Evolutionary conservation across 2,888 invertebrate genomes (phyloP).

Genomic region (Melieria crassipennis): DNA sequence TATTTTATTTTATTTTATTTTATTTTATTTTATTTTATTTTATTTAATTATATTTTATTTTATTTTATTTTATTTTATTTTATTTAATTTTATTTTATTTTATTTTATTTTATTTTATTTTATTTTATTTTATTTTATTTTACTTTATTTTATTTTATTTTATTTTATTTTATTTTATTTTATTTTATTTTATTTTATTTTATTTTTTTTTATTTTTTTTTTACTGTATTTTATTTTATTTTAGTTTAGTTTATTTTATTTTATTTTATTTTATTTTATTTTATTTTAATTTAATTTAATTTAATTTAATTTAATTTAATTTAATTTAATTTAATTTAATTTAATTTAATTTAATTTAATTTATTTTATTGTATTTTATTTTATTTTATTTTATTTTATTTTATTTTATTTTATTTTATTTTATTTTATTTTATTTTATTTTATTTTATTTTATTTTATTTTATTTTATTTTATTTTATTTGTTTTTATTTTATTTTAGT

Average conservation of each 20-base stretch:
- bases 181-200: background rate
- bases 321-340: background rate
- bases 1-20: slow-evolving; percentile 5
- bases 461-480: background rate
- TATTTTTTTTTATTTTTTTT: background rate
- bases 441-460: background rate
- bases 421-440: too few species aligned
- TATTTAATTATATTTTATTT: slow-evolving; percentile 4
- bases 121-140: background rate
- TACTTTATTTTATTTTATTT: slow-evolving; percentile 6
- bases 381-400: too few species aligned
- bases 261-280: slow-evolving; percentile 4
- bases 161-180: background rate
- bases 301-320: background rate
- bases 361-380: too few species aligned
- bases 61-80: slow-evolving; percentile 3
- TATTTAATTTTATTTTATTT: slow-evolving; percentile 6
- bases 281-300: background rate
- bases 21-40: slow-evolving; percentile 5
- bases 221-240: background rate
- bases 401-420: too few species aligned
- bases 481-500: background rate
- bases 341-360: background rate
- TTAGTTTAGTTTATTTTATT: background rate
- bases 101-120: slow-evolving; percentile 7